Evolutionary conservation across 2,888 invertebrate species (phyloP).

Genomic region (Cerceris ruficornis): DNA sequence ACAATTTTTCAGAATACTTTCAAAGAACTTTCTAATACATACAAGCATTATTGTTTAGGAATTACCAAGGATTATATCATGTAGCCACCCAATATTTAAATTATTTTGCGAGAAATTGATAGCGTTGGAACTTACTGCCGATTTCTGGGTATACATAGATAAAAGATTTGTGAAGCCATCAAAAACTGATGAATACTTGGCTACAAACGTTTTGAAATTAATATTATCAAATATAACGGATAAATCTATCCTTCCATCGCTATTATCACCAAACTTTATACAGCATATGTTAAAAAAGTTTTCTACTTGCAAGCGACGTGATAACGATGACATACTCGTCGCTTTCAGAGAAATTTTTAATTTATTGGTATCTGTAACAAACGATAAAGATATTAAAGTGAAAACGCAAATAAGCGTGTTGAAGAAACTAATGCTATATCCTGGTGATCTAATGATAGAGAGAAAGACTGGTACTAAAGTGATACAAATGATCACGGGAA

Average conservation of each 20-base stretch:
- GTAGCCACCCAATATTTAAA: slow-evolving; percentile 87
- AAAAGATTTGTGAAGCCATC: slow-evolving; percentile 83
- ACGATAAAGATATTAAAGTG: slow-evolving; percentile 82
- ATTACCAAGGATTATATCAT: slow-evolving; percentile 84
- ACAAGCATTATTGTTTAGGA: slow-evolving; percentile 82
- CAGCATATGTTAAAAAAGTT: slow-evolving; percentile 86
- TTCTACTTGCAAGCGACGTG: slow-evolving; percentile 84
- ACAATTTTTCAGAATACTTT: slow-evolving; percentile 17
- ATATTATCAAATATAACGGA: slow-evolving; percentile 83
- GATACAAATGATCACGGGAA: slow-evolving; percentile 85
- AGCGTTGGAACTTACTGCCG: slow-evolving; percentile 82
- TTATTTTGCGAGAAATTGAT: slow-evolving; percentile 84
- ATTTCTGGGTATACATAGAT: slow-evolving; percentile 85
- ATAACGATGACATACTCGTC: slow-evolving; percentile 84
- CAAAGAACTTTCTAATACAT: slow-evolving; percentile 17
- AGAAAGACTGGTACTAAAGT: slow-evolving; percentile 87
- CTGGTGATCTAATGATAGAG: slow-evolving; percentile 89
- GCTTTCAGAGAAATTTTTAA: slow-evolving; percentile 84
- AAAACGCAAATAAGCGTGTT: slow-evolving; percentile 84
- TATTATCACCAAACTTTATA: slow-evolving; percentile 86
- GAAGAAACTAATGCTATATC: slow-evolving; percentile 86
- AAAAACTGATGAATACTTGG: slow-evolving; percentile 85
- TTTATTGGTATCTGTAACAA: slow-evolving; percentile 83
- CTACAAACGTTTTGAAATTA: slow-evolving; percentile 84
- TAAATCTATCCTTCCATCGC: slow-evolving; percentile 83